Conservation (phyloP, 2,797 vertebrate species). For the Decapterus maruadsi region DNA sequence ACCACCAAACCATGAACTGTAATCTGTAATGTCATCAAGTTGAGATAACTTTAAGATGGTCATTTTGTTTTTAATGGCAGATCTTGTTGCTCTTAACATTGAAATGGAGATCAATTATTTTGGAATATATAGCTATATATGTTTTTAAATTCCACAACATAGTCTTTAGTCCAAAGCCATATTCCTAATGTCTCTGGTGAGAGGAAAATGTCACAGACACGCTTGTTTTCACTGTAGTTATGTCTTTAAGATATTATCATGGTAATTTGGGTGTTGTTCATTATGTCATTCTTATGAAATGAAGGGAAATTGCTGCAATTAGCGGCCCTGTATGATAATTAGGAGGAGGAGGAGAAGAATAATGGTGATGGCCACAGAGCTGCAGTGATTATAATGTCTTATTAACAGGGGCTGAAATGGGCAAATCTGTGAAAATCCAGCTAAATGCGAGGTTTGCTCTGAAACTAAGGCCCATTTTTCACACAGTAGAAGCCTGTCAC, state of each 20-base stretch:
- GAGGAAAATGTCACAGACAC: constrained; percentile 32
- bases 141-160: no score
- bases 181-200: constrained; percentile 14
- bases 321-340: constrained; percentile 52
- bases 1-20: neutral
- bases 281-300: constrained; percentile 72
- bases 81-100: constrained; percentile 7
- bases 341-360: constrained; percentile 38
- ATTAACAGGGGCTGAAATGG: constrained; percentile 20
- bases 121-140: no score
- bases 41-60: neutral
- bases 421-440: neutral
- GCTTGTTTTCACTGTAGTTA: constrained; percentile 66
- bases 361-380: constrained; percentile 19
- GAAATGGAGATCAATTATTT: neutral
- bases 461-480: neutral
- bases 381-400: constrained; percentile 40
- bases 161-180: neutral
- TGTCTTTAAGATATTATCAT: constrained; percentile 71
- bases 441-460: constrained; percentile 8
- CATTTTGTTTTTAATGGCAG: neutral
- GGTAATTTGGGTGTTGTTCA: constrained; percentile 61
- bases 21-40: constrained; percentile 1
- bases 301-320: constrained; percentile 75
- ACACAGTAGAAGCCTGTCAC: neutral